Base-by-base conservation (phyloP, 2,797 vertebrate genomes). In the Karalla daura region DNA sequence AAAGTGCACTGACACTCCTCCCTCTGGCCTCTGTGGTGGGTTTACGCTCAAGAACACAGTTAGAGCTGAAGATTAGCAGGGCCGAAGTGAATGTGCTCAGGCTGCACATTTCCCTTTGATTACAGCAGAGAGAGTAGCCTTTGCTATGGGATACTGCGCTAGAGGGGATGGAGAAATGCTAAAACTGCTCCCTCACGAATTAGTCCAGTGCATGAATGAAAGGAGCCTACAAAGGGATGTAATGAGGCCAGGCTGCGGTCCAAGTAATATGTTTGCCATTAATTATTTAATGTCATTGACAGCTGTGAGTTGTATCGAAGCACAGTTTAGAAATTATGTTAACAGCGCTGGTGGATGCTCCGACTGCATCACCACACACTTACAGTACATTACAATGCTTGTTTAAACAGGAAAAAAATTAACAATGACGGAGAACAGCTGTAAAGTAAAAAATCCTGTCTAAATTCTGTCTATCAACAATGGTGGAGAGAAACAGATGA, bases 81-180 rank as follows among this genome's bases (percentile, higher is more conserved):
- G 66, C 74, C 70, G 63, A 77, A 82, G 59, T 60, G 55, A 85
- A 82, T 81, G 64, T 85, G 79, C 86, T 83, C 74, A 70, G 75
- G 68, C 70, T 77, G 82, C 82, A 76, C 71, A 85, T 87, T 88
- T 69, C 68, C 41, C 67, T 87, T 81, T 90, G 72, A 91, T 81
- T 86, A 80, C 65, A 83, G 61, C 25, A 32, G 32, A 44, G 70
- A 58, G 69, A 66, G 62, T 51, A 72, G 70, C 60, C 44, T 68
- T 66, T 72, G 71, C 80, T 74, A 33, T 60, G 43, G 41, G 70
- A 84, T 68, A 5, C 39, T 21, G 60, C 28, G 68, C 55, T 66
- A 18, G 70, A 76, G 69, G 65, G 73, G 61, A 25, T 45, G 60
- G 41, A 78, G 74, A 70, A 63, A 74, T 49, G 59, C 66, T 83